Evolutionary conservation across 2,888 invertebrate species (phyloP).

Genomic region (Dorcus hopei): DNA sequence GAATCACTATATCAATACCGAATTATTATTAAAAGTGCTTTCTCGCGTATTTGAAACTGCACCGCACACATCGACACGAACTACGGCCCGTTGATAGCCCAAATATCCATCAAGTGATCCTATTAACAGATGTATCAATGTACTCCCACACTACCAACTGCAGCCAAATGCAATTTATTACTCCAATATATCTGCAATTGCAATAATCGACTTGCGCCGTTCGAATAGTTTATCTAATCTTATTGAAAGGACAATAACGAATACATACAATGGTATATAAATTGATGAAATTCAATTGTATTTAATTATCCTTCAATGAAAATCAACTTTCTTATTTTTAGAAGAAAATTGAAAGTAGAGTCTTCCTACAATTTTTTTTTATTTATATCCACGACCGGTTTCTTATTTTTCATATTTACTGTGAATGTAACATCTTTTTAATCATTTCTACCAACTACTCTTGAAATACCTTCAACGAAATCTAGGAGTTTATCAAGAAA

Average conservation of each 20-base stretch:
- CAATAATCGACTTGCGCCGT: conserved; percentile 10
- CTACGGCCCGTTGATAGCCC: conserved; percentile 7
- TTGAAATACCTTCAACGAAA: neutral
- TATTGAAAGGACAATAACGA: conserved; percentile 5
- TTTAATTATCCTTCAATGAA: too few relatives aligned
- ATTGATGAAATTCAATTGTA: neutral
- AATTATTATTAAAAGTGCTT: neutral
- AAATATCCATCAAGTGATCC: conserved; percentile 15
- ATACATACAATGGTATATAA: neutral
- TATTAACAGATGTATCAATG: conserved; percentile 14
- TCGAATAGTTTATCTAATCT: conserved; percentile 13
- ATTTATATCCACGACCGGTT: too few relatives aligned
- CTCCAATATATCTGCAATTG: conserved; percentile 9
- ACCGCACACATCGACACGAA: neutral
- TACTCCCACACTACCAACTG: conserved; percentile 5
- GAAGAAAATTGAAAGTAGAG: too few relatives aligned
- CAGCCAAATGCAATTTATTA: conserved; percentile 11
- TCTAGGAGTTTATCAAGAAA: too few relatives aligned
- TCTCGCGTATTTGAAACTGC: neutral
- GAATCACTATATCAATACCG: neutral
- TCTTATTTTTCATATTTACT: too few relatives aligned
- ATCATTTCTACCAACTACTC: neutral
- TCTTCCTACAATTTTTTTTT: too few relatives aligned
- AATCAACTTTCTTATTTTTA: too few relatives aligned
- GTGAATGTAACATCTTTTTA: too few relatives aligned